phyloP scores from a whole-genome alignment of 2,888 invertebrate genomes.

The Orgyia antiqua region DNA sequence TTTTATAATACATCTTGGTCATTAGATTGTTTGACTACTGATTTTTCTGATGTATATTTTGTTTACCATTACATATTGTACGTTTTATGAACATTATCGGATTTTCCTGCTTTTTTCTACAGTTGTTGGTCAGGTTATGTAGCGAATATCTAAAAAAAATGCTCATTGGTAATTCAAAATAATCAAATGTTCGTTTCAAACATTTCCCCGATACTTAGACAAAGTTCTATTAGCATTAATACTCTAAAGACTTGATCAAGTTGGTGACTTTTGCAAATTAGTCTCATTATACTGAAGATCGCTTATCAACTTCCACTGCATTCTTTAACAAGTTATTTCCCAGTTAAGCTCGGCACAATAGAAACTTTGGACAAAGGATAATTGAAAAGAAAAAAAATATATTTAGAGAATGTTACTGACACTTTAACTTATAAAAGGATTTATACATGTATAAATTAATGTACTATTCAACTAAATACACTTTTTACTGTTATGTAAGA shows the following conservation, averaged over 20 bases:
- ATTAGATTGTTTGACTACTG: no score
- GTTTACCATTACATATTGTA: no score
- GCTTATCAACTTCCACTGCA: conserved; percentile 32
- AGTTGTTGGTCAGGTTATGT: no score
- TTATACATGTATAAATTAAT: no score
- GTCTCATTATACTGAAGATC: conserved; percentile 48
- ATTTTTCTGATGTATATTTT: no score
- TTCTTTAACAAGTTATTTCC: conserved; percentile 31
- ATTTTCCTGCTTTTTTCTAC: no score
- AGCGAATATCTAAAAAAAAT: not conserved
- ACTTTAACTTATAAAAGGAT: no score
- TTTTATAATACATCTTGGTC: no score
- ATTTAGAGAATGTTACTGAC: conserved; percentile 10
- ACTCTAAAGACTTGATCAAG: conserved; percentile 16
- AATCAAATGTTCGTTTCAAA: conserved; percentile 7
- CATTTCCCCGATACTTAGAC: conserved; percentile 29
- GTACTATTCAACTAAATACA: no score
- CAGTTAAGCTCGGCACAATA: conserved; percentile 14
- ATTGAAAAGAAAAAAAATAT: conserved; percentile 20
- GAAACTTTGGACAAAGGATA: conserved; percentile 25
- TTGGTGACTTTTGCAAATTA: conserved; percentile 62
- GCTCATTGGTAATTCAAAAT: conserved; percentile 1
- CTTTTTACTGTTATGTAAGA: no score
- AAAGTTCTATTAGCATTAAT: conserved; percentile 37
- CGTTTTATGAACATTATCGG: no score